Conservation (phyloP, 1,140 invertebrate genomes). For the Asbolus verrucosus region DNA sequence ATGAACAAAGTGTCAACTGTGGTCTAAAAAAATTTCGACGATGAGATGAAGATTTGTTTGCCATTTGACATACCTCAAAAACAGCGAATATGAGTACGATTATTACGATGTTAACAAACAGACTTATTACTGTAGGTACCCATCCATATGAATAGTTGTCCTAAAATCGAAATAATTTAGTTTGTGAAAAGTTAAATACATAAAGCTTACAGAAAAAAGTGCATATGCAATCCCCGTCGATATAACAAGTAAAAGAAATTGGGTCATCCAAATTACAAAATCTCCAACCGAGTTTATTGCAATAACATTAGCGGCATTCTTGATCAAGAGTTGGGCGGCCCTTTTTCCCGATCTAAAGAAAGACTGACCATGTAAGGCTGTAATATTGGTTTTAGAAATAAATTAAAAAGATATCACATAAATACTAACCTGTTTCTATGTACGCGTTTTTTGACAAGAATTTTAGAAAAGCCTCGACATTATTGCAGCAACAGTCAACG, state of each 20-base stretch:
- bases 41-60: not conserved
- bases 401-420: too few relatives aligned
- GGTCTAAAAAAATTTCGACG: slow-evolving; percentile 73
- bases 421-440: slow-evolving; percentile 77
- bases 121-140: too few relatives aligned
- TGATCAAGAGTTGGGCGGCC: slow-evolving; percentile 71
- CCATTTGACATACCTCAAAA: not conserved
- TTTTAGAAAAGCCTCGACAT: slow-evolving; percentile 79
- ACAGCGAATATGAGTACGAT: not conserved
- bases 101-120: slow-evolving; percentile 8
- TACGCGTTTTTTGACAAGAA: slow-evolving; percentile 83
- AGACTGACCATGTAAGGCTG: slow-evolving; percentile 78
- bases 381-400: slow-evolving; percentile 51
- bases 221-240: slow-evolving; percentile 64
- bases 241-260: slow-evolving; percentile 75
- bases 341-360: slow-evolving; percentile 76
- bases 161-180: too few relatives aligned
- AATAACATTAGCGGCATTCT: slow-evolving; percentile 77
- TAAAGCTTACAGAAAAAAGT: slow-evolving; percentile 14
- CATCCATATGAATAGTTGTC: too few relatives aligned
- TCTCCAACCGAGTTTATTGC: slow-evolving; percentile 85
- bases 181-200: too few relatives aligned
- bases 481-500: slow-evolving; percentile 64
- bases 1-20: slow-evolving; percentile 85
- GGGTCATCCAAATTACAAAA: slow-evolving; percentile 71